These are phyloP conservation scores for Xiphophorus birchmanni DNA, from an alignment of 2,797 vertebrate genomes.

Conservation along the genomic window DNA sequence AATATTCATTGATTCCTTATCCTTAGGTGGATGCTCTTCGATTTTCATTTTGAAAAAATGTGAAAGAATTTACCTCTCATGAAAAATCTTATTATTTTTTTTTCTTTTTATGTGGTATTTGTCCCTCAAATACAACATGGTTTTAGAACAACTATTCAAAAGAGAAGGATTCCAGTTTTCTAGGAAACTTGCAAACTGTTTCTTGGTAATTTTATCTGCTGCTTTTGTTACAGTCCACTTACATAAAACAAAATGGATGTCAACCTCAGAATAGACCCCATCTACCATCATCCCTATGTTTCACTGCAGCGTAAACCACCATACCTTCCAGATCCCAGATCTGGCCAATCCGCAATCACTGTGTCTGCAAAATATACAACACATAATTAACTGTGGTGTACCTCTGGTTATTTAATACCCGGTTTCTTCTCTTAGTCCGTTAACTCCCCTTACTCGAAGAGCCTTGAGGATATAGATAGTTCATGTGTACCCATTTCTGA, in stretches of 20 bases:
- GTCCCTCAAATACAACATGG: not conserved
- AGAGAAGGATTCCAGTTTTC: conserved; percentile 38
- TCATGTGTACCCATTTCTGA: conserved; percentile 43
- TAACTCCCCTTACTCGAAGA: conserved; percentile 47
- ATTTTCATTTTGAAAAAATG: conserved; percentile 62
- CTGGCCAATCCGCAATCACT: conserved; percentile 59
- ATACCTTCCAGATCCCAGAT: conserved; percentile 53
- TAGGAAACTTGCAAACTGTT: conserved; percentile 42
- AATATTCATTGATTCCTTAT: conserved; percentile 73
- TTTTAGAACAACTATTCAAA: conserved; percentile 5
- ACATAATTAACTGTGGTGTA: conserved; percentile 69
- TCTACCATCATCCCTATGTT: conserved; percentile 49
- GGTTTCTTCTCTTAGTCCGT: conserved; percentile 22
- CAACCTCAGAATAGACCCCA: conserved; percentile 47
- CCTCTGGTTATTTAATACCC: conserved; percentile 66
- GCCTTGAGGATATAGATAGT: conserved; percentile 54
- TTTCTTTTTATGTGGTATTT: not conserved
- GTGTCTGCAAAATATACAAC: conserved; percentile 65
- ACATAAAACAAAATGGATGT: conserved; percentile 62
- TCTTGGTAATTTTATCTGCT: conserved; percentile 45
- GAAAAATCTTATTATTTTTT: conserved; percentile 6
- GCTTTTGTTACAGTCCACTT: conserved; percentile 57
- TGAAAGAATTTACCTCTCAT: conserved; percentile 29
- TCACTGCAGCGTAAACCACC: conserved; percentile 54
- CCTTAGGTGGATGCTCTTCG: conserved; percentile 50